Base-by-base conservation (phyloP, 2,113 vertebrate genomes). In the Reinhardtius hippoglossoides region DNA sequence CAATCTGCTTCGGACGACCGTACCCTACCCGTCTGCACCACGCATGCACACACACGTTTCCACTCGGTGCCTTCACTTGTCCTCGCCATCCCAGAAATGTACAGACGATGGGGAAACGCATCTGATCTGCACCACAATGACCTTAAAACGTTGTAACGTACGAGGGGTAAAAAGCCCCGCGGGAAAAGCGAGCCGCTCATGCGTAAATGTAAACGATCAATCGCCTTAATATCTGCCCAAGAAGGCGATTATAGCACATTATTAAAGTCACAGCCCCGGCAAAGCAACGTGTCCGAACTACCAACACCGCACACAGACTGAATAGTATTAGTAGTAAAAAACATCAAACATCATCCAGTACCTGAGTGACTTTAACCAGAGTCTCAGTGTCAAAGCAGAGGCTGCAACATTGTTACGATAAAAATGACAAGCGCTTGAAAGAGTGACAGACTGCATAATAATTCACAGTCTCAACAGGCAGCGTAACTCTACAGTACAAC, bases 1-100 rank as follows among this genome's bases (percentile, higher is more conserved):
- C 86, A 71, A 76, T 88, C 85, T 87, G 85, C 72, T 80, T 80
- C 86, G 82, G 86, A 84, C 85, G 61, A 67, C 67, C 35, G 76
- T 59, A 67, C 46, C 54, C 55, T 61, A 42, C 57, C 71, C 59
- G 60, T 58, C 78, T 76, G 84, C 63, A 74, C 78, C 78, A 50
- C 76, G 52, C 67, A 56, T 70, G 26, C 56, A 24, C 52, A 14
- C 42, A 52, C 50, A 54, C 20, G 20, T 18, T 50, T 50, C 46
- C 46, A 50, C 46, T 50, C 46, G 46, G 18, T 50, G n/a, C 55
- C 31, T 59, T 67, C 82, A 76, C 81, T 77, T 65, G 76, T 78
- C 60, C 58, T 70, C 78, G 10, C 67, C 37, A 15, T 81, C 55
- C 60, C 68, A 72, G 37, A 57, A 65, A 71, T 55, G 42, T 1